Conservation (phyloP, 2,888 invertebrate genomes). For the Lordiphosa fenestrarum region DNA sequence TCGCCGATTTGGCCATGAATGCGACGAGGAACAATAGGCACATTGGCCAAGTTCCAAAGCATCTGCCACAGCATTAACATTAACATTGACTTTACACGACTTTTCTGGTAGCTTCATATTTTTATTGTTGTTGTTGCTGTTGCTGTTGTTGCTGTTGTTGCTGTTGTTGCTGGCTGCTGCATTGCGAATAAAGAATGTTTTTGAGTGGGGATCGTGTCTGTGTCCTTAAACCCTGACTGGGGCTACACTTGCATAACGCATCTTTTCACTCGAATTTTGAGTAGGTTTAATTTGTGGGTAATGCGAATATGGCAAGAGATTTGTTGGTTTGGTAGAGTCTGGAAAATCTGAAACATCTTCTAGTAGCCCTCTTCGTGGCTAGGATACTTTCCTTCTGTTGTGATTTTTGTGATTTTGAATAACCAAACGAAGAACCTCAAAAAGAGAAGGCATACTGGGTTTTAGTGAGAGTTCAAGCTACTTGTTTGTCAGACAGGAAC, state of each 20-base stretch:
- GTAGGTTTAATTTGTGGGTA: constrained; percentile 3
- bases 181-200: constrained; percentile 66
- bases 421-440: too few species aligned
- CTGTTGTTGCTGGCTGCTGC: constrained; percentile 24
- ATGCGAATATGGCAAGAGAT: constrained; percentile 9
- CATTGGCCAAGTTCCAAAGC: constrained; percentile 5
- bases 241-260: constrained; percentile 26
- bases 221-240: constrained; percentile 60
- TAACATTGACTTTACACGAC: constrained; percentile 79
- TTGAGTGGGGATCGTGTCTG: constrained; percentile 54
- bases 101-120: constrained; percentile 74
- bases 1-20: constrained; percentile 13
- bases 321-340: not conserved
- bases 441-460: too few species aligned
- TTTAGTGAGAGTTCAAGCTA: too few species aligned
- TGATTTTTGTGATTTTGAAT: too few species aligned
- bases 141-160: constrained; percentile 29
- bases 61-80: constrained; percentile 56
- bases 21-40: constrained; percentile 33
- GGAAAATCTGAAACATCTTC: too few species aligned
- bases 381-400: too few species aligned
- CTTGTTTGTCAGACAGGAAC: too few species aligned
- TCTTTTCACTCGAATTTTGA: constrained; percentile 13
- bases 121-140: constrained; percentile 72
- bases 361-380: too few species aligned